phyloP scores from a whole-genome alignment of 1,140 invertebrate species.

The Calycopis cecrops region DNA sequence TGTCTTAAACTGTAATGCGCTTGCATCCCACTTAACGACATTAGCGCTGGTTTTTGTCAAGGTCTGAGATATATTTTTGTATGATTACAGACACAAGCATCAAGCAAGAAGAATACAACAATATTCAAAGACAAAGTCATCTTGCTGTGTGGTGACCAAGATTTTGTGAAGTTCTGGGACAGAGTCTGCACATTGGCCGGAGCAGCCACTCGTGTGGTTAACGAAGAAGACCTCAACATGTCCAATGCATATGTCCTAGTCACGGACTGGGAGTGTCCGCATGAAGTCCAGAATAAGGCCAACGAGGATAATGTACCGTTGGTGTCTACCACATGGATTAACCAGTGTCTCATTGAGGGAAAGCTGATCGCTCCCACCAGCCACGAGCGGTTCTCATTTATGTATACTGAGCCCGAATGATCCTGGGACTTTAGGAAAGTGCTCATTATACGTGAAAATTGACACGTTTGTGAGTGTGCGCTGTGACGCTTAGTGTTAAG shows the following conservation, averaged over 20 bases:
- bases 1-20: too few species aligned
- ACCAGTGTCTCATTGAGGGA: constrained; percentile 77
- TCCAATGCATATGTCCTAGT: constrained; percentile 68
- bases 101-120: constrained; percentile 59
- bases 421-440: constrained; percentile 64
- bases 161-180: constrained; percentile 76
- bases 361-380: constrained; percentile 67
- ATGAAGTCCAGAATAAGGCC: constrained; percentile 74
- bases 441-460: constrained; percentile 68
- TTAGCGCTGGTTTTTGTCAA: too few species aligned
- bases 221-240: constrained; percentile 68
- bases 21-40: too few species aligned
- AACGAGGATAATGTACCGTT: constrained; percentile 73
- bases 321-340: constrained; percentile 76
- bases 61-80: background rate
- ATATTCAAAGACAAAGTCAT: constrained; percentile 75
- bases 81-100: constrained; percentile 47
- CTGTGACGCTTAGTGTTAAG: constrained; percentile 30
- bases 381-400: constrained; percentile 69
- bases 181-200: constrained; percentile 77
- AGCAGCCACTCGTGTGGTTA: constrained; percentile 67
- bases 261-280: constrained; percentile 74
- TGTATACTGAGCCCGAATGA: constrained; percentile 69
- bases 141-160: constrained; percentile 64
- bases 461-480: constrained; percentile 51